phyloP scores from a whole-genome alignment of 2,888 invertebrate species.

The Platycheirus albimanus region DNA sequence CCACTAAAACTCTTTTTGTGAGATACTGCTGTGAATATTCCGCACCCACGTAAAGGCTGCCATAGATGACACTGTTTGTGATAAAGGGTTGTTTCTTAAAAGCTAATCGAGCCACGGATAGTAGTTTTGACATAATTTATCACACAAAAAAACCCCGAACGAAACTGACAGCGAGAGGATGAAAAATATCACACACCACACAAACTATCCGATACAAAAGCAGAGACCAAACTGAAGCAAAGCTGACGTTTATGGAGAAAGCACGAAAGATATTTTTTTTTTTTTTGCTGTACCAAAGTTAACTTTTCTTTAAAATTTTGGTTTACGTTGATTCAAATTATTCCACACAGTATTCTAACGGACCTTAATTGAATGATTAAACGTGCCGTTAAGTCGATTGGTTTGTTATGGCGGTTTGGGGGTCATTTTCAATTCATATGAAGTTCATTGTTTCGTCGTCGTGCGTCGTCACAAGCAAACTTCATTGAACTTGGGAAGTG shows the following conservation, averaged over 20 bases:
- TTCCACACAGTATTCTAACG: no score
- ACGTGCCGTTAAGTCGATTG: neutral
- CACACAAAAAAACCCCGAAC: neutral
- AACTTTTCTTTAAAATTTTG: no score
- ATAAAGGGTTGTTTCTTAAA: conserved; percentile 84
- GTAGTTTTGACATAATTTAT: conserved; percentile 54
- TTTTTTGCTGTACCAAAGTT: neutral
- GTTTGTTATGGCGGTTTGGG: neutral
- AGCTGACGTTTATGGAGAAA: conserved; percentile 58
- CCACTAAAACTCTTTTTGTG: conserved; percentile 87
- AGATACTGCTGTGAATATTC: conserved; percentile 91
- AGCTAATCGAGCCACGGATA: conserved; percentile 30
- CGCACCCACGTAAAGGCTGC: conserved; percentile 90
- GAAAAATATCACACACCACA: no score
- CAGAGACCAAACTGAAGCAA: conserved; percentile 47
- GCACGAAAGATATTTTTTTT: conserved; percentile 7
- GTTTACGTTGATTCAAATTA: no score
- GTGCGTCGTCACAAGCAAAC: neutral
- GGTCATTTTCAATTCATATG: neutral
- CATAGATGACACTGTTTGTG: conserved; percentile 87
- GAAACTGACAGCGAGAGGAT: neutral
- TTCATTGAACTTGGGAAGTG: conserved; percentile 31
- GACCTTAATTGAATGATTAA: conserved; percentile 17
- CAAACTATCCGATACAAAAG: conserved; percentile 49
- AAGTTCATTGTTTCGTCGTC: neutral